These are phyloP conservation scores for Yasuhikotakia modesta DNA, from an alignment of 2,797 vertebrate genomes.

Conservation along the genomic window DNA sequence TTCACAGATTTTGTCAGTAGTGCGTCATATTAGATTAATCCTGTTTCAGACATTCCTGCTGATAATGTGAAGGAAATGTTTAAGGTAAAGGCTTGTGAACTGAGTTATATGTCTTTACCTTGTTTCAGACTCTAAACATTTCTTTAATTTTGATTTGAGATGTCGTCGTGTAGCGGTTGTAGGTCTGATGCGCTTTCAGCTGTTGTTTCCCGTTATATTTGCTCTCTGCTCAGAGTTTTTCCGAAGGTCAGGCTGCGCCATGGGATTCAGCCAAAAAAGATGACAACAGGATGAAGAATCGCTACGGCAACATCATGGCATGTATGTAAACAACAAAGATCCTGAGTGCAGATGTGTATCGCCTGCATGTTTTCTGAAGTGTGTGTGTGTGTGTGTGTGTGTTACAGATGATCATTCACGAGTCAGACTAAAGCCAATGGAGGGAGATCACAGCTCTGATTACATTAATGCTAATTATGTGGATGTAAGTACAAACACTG, in stretches of 20 bases:
- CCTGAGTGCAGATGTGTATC: too few relatives aligned
- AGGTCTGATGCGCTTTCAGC: conserved; percentile 50
- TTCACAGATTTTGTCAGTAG: too few relatives aligned
- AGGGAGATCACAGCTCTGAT: conserved; percentile 90
- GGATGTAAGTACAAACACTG: conserved; percentile 81
- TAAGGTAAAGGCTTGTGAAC: too few relatives aligned
- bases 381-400: conserved; percentile 37
- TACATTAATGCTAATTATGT: conserved; percentile 99
- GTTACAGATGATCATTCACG: conserved; percentile 92
- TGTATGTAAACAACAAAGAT: conserved; percentile 78
- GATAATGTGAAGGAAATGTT: too few relatives aligned
- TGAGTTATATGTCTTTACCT: background rate
- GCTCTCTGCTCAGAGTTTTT: conserved; percentile 85
- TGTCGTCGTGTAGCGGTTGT: background rate
- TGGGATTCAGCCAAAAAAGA: conserved; percentile 99
- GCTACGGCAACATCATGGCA: conserved; percentile 98
- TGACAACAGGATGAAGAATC: conserved; percentile 99
- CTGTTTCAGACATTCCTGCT: too few relatives aligned
- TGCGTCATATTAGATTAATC: too few relatives aligned
- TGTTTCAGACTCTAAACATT: background rate
- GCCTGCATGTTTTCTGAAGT: too few relatives aligned
- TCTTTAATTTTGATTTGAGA: background rate
- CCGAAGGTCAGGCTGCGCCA: conserved; percentile 95
- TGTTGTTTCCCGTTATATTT: conserved; percentile 38
- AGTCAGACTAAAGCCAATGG: conserved; percentile 88